Evolutionary conservation across 2,113 vertebrate species (phyloP), one percentile per base, ranked within the genome.

Genomic region (Motacilla tschutschensis): DNA sequence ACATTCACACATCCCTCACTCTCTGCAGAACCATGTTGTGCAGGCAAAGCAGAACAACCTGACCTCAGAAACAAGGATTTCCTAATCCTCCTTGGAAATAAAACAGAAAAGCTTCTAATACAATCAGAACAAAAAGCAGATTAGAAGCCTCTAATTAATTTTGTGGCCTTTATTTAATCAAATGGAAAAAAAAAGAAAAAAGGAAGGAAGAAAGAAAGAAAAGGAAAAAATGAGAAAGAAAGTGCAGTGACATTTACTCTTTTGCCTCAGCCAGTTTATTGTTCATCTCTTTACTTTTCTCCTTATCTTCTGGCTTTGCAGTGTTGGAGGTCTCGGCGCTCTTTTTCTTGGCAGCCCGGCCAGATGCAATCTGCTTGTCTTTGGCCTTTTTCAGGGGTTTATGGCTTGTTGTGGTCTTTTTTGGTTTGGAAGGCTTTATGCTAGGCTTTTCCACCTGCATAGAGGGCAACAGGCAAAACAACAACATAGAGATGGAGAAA

Each of bases 191-290:
- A 71, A 92, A 40, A 54, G 6, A 26, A 15, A 25, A 26, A 21
- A 25, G 2, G 8, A 48, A 35, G 14, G 4, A 85, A 58, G 25
- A 12, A 77, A 76, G n/a, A 38, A 88, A 66, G 43, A 48, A 78
- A 69, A 44, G 16, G 6, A 8, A 72, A 78, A 82, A 58, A 69
- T 11, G 63, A 96, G 80, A 74, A 75, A 90, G 95, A 96, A 98
- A 98, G 97, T 98, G 98, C 97, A 97, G 97, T 97, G 97, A 97
- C 97, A 98, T 98, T 99, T 99, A 99, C 98, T 99, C 99, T 99
- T 99, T 99, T 75, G 99, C 99, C 97, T 99, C 99, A 97, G 99
- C 99, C 98, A 99, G 98, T 98, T 99, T 99, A 99, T 99, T 99
- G 98, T 99, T 99, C 96, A 99, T 99, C 98, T 99, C 99, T 98